Percentiles rank a stretch among this genome's conserved stretches.
phyloP scores from a whole-genome alignment of 92 coral and sea anemone species.

The Micromussa lordhowensis region DNA sequence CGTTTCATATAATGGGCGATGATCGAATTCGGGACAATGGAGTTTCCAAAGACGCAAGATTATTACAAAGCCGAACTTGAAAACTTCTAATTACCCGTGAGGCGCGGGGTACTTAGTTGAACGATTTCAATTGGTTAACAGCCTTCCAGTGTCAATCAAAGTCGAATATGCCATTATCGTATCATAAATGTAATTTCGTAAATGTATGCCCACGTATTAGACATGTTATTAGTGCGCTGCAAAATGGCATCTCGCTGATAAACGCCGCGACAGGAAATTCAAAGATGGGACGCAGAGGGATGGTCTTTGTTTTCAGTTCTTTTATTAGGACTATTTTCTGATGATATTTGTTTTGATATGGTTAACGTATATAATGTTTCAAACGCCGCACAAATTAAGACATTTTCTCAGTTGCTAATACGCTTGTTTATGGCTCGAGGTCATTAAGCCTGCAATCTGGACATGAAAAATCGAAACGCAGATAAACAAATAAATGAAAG shows the following conservation, averaged over 20 bases:
- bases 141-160: too few species aligned
- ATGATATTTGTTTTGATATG: background rate
- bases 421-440: background rate
- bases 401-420: background rate
- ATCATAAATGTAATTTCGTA: too few species aligned
- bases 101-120: too few species aligned
- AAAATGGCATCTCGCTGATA: background rate
- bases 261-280: conserved; percentile 3
- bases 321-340: background rate
- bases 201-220: too few species aligned
- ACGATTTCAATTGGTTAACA: too few species aligned
- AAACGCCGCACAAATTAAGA: background rate
- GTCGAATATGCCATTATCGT: too few species aligned
- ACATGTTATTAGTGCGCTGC: background rate
- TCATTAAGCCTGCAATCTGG: background rate
- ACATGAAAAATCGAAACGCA: background rate
- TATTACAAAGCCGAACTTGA: too few species aligned
- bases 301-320: background rate
- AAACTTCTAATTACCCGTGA: too few species aligned
- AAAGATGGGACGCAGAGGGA: background rate
- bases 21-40: too few species aligned
- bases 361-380: background rate
- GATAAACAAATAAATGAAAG: too few species aligned
- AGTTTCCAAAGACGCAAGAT: too few species aligned
- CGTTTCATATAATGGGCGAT: too few species aligned